Evolutionary conservation across 2,797 vertebrate genomes (phyloP), one percentile per base, ranked within the genome.

Genomic region (Chelon labrosus): DNA sequence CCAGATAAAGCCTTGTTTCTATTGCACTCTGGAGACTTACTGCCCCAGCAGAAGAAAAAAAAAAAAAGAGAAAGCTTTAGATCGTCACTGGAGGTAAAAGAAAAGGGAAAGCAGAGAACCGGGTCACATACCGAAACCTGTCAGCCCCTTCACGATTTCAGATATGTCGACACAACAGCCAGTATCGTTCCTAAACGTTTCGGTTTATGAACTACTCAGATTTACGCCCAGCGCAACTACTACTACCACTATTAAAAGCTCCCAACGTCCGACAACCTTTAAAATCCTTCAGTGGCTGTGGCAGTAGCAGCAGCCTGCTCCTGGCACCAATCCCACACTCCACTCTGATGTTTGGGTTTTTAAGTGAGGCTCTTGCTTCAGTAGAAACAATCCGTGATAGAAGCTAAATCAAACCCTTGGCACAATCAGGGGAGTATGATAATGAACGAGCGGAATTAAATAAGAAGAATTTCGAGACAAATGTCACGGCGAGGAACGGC

Each of bases 1-100:
- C 72, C 76, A 68, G 84, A 92, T 92, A 93, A 93, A 93, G 82
- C 73, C 70, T 77, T 55, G 83, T 83, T 87, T 83, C 71, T 73
- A 82, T 78, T 83, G 85, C 80, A 82, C 90, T 87, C 88, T 76
- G 61, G 90, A 89, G 90, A 85, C 80, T 53, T 58, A 53, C 74
- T 70, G 74, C 70, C 58, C 79, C 51, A 57, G 72, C 6, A 58
- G 77, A 62, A 73, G 68, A 69, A 65, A 68, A 70, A 22, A 52
- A 63, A 74, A n/a, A 53, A 59, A 59, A 73, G 55, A 70, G 52
- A 75, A 52, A 41, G 41, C 56, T 72, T 78, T 49, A 61, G 25
- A 70, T 42, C 49, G 47, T 53, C 57, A 59, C 35, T 56, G 27
- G 71, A 79, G 51, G 44, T 53, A 41, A 63, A 53, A 75, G 68